Conservation (phyloP, 1,140 invertebrate genomes). For the Calliopsis andreniformis region DNA sequence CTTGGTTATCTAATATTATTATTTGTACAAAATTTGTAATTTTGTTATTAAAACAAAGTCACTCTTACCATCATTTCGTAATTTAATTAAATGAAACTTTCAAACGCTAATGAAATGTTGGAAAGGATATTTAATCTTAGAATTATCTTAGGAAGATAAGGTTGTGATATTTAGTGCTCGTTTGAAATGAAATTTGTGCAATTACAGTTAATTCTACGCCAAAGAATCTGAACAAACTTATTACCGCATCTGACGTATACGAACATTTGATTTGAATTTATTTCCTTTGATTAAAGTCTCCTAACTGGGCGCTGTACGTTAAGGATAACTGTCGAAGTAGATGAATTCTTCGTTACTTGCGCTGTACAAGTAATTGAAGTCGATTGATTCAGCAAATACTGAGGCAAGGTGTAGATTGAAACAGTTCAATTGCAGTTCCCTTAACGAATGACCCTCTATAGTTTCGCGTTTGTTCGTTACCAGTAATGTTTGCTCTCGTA, state of each 20-base stretch:
- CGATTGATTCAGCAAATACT: neutral
- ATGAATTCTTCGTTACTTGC: neutral
- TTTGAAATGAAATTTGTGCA: too few species aligned
- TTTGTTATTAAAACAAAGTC: too few species aligned
- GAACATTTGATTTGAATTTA: neutral
- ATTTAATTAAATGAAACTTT: too few species aligned
- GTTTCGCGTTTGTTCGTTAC: slow-evolving; percentile 53
- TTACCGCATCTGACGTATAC: neutral
- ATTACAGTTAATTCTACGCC: too few species aligned
- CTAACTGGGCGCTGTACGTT: neutral
- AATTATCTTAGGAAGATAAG: too few species aligned
- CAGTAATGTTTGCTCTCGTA: slow-evolving; percentile 63
- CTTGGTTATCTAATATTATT: too few species aligned
- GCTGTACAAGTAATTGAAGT: neutral
- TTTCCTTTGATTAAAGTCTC: slow-evolving; percentile 3
- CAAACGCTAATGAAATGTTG: too few species aligned
- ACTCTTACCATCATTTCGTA: too few species aligned
- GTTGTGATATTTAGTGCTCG: too few species aligned
- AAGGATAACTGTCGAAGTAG: neutral
- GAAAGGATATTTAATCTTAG: too few species aligned
- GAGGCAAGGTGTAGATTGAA: neutral
- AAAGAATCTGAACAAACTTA: neutral
- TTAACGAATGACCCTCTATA: slow-evolving; percentile 40
- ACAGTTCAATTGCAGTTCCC: slow-evolving; percentile 22
- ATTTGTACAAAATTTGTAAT: too few species aligned